Percentiles rank a stretch among this genome's conserved stretches.
These are phyloP conservation scores for Ivindomyrus marchei DNA, from an alignment of 2,113 vertebrate genomes.

Conservation along the genomic window DNA sequence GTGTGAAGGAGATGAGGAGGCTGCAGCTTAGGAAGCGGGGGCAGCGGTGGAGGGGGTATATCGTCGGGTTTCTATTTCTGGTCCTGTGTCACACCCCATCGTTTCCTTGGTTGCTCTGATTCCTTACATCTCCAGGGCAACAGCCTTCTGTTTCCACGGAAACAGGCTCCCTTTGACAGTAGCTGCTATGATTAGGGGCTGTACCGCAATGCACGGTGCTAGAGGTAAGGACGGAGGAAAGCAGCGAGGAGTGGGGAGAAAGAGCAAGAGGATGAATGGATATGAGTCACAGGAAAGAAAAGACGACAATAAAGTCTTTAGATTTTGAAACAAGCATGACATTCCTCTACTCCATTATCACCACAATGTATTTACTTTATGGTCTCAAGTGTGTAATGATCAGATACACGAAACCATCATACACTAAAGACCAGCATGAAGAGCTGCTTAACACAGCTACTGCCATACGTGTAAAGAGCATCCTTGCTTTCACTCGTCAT, in stretches of 20 bases:
- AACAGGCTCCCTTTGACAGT: constrained; percentile 44
- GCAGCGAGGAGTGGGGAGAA: background rate
- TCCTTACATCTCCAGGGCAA: constrained; percentile 64
- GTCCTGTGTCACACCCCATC: constrained; percentile 30
- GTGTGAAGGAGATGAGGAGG: background rate
- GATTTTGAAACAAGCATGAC: background rate
- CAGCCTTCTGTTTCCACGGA: constrained; percentile 45
- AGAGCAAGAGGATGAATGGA: background rate
- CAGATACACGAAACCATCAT: background rate
- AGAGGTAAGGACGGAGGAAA: background rate
- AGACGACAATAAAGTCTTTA: background rate
- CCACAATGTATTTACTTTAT: background rate
- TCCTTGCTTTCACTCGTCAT: background rate
- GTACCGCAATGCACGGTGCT: constrained; percentile 9
- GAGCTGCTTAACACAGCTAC: background rate
- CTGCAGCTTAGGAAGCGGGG: constrained; percentile 2
- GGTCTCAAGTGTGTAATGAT: background rate
- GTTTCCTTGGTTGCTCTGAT: constrained; percentile 35
- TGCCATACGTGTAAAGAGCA: background rate
- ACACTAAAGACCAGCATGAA: background rate
- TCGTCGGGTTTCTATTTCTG: constrained; percentile 36
- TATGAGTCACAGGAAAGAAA: background rate
- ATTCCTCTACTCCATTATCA: background rate
- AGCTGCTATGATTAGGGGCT: constrained; percentile 37
- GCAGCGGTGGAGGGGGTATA: constrained; percentile 20